These are phyloP conservation scores for Etheostoma nigrum DNA, from an alignment of 2,797 vertebrate genomes.

Conservation along the genomic window DNA sequence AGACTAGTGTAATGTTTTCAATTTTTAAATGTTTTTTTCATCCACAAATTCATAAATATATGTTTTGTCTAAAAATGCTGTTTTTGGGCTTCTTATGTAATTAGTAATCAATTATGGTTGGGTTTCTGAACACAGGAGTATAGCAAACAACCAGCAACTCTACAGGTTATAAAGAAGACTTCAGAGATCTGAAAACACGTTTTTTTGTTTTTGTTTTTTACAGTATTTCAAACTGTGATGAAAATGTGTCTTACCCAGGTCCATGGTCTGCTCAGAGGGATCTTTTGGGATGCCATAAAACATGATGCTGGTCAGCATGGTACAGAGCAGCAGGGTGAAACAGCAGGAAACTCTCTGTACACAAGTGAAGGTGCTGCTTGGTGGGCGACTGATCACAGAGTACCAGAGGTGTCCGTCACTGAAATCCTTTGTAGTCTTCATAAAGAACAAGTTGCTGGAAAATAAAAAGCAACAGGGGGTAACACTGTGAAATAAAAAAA, in stretches of 20 bases:
- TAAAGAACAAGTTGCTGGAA: slow-evolving; percentile 91
- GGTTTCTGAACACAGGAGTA: neutral
- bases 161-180: neutral
- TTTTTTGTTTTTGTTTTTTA: neutral
- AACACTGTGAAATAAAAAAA: too few species aligned
- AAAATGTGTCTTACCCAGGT: slow-evolving; percentile 86
- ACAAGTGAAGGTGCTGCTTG: slow-evolving; percentile 89
- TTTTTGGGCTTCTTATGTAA: neutral
- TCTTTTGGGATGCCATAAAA: slow-evolving; percentile 94
- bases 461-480: neutral
- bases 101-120: neutral
- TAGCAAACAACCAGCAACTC: neutral
- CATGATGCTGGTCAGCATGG: slow-evolving; percentile 96
- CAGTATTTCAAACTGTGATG: neutral
- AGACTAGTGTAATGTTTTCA: neutral
- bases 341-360: slow-evolving; percentile 94
- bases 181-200: neutral
- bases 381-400: slow-evolving; percentile 88
- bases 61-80: neutral
- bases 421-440: slow-evolving; percentile 90
- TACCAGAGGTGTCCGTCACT: slow-evolving; percentile 95
- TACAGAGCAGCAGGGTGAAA: slow-evolving; percentile 94
- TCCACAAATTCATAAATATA: neutral
- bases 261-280: slow-evolving; percentile 94
- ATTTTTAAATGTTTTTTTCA: neutral